Evolutionary conservation across 2,888 invertebrate species (phyloP).

Genomic region (Polyommatus icarus): DNA sequence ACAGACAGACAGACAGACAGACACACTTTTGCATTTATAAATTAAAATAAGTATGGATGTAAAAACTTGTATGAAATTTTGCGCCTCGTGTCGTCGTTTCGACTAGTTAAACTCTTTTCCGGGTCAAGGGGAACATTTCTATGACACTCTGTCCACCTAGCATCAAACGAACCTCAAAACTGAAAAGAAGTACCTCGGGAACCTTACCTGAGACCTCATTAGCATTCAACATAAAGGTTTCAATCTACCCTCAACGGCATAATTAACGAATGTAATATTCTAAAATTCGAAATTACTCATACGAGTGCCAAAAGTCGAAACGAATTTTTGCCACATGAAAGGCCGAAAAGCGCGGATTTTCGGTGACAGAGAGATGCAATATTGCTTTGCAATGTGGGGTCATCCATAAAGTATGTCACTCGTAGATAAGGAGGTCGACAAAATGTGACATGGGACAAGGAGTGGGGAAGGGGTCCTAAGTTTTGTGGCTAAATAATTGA

Average conservation of each 20-base stretch:
- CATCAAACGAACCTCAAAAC: not conserved
- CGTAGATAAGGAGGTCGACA: too few relatives aligned
- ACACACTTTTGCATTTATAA: too few relatives aligned
- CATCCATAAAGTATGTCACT: too few relatives aligned
- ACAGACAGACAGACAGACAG: too few relatives aligned
- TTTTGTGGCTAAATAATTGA: too few relatives aligned
- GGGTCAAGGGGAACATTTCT: not conserved
- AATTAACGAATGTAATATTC: not conserved
- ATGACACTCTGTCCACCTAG: not conserved
- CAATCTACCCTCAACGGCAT: not conserved
- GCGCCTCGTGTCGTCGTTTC: too few relatives aligned
- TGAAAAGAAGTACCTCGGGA: not conserved
- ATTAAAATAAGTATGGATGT: too few relatives aligned
- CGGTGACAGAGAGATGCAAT: constrained; percentile 5
- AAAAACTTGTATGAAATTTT: too few relatives aligned
- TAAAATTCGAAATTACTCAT: constrained; percentile 1
- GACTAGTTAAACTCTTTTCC: not conserved
- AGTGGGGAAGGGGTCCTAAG: too few relatives aligned
- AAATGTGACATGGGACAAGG: too few relatives aligned
- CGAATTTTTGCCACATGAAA: not conserved
- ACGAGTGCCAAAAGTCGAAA: not conserved
- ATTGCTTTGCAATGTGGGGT: not conserved
- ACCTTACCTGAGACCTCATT: not conserved
- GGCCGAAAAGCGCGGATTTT: constrained; percentile 13
- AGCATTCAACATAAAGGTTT: constrained; percentile 10